Percentiles rank a stretch among this genome's conserved stretches.
These are phyloP conservation scores for Cancer borealis DNA, from an alignment of 2,888 invertebrate genomes.

Conservation along the genomic window DNA sequence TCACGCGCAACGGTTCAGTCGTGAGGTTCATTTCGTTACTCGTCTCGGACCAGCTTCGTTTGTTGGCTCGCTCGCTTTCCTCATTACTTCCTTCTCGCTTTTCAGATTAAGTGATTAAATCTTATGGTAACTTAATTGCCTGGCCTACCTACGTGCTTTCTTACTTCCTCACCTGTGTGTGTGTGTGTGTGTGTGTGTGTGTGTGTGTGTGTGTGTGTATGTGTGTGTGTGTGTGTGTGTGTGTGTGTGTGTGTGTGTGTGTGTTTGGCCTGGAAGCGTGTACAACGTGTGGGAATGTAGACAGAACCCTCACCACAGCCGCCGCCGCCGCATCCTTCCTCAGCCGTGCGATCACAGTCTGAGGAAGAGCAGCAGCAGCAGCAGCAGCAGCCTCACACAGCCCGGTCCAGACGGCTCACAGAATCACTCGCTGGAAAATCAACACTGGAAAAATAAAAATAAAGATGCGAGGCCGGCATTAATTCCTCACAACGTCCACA, in stretches of 20 bases:
- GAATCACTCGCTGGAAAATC: background rate
- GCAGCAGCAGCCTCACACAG: background rate
- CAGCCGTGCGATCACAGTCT: background rate
- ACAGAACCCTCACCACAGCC: background rate
- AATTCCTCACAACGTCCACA: background rate
- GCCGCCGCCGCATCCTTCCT: background rate
- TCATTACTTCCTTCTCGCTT: background rate
- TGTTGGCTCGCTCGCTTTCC: background rate
- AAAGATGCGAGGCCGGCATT: background rate
- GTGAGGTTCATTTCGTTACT: background rate
- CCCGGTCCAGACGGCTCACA: background rate
- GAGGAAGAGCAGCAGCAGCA: too few species aligned
- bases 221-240: background rate
- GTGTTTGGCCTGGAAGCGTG: background rate
- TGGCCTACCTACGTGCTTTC: background rate
- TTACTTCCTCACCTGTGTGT: background rate
- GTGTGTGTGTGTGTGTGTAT: background rate
- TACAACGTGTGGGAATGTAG: slow-evolving; percentile 12
- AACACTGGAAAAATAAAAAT: background rate
- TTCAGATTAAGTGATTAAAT: background rate
- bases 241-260: slow-evolving; percentile 6
- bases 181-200: slow-evolving; percentile 20
- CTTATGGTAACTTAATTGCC: background rate
- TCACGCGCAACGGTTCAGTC: background rate
- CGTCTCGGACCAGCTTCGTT: background rate